phyloP scores from a whole-genome alignment of 2,888 invertebrate species.

The Parnassius smintheus region DNA sequence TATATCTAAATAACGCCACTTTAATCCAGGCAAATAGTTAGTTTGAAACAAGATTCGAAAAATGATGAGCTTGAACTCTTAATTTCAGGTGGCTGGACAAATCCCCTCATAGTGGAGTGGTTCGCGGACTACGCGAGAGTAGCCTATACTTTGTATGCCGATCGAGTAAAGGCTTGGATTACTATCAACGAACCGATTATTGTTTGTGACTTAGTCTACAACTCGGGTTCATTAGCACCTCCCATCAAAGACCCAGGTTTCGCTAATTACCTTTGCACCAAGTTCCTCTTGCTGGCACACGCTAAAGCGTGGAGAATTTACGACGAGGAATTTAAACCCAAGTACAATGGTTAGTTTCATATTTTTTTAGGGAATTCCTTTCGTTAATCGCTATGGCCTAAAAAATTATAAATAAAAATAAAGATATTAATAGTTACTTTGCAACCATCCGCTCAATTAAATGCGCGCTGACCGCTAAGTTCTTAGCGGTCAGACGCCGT shows the following conservation, averaged over 20 bases:
- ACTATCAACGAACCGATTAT: conserved; percentile 80
- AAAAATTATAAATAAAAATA: too few species aligned
- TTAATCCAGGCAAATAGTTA: too few species aligned
- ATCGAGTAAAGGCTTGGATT: conserved; percentile 81
- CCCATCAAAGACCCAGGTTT: conserved; percentile 51
- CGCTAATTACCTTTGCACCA: conserved; percentile 78
- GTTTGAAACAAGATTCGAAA: too few species aligned
- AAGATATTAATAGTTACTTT: too few species aligned
- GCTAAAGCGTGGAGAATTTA: conserved; percentile 79
- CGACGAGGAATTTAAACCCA: conserved; percentile 69
- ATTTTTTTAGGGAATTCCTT: neutral
- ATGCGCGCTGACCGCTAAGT: too few species aligned
- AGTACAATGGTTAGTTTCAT: conserved; percentile 58
- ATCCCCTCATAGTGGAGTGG: conserved; percentile 69
- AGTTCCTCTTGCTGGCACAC: conserved; percentile 81
- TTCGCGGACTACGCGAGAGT: conserved; percentile 32
- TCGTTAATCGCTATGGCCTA: neutral
- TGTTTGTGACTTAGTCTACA: conserved; percentile 56
- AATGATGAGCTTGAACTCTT: neutral
- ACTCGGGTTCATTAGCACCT: conserved; percentile 46
- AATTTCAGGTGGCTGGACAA: conserved; percentile 81
- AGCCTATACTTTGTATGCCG: conserved; percentile 76
- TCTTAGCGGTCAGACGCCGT: too few species aligned
- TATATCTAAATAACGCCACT: too few species aligned
- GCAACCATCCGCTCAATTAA: too few species aligned